Evolutionary conservation across 1,140 invertebrate species (phyloP), one percentile per base, ranked within the genome.

Genomic region (Magallana angulata): DNA sequence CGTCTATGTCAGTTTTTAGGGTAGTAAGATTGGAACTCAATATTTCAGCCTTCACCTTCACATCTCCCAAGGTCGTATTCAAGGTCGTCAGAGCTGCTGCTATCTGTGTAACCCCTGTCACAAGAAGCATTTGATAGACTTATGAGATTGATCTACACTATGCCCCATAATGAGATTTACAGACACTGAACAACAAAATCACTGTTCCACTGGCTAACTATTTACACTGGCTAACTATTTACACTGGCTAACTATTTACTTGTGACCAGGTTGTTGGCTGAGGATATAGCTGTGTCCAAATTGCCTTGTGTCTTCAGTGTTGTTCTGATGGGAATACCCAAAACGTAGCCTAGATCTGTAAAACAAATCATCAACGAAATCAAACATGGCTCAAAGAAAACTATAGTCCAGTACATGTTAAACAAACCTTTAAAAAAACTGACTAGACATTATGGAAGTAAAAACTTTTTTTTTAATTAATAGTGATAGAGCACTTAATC

Each of bases 301-400:
- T 85, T 76, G 12, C 71, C 85, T 56, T 71, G 16, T 57, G 59
- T 62, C 9, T 83, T 87, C n/a, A 90, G 60, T 11, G 62, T 62
- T 18, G 81, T 30, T 76, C 89, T 71, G 2, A 88, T 58, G 12
- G 89, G 89, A 60, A 88, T 88, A 18, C 89, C 89, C 18, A 90
- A 60, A n/a, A 90, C 56, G 48, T 83, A 88, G 8, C 87, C 89
- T 68, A 90, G 71, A 89, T 84, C 89, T 90, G 64, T 9, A 82
- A 87, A 84, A 30, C 7, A 16, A 57, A n/a, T 14, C 18, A 71
- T 7, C 56, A 24, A 48, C 5, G 36, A 48, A 48, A 48, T 48
- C 36, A 48, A 48, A 48, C 36, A 48, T 48, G 5, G 36, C 36
- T 48, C 36, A 48, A 5, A 48, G 36, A 48, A 5, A 48, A 48